These are phyloP conservation scores for Apis dorsata DNA, from an alignment of 1,140 invertebrate genomes.

Conservation along the genomic window DNA sequence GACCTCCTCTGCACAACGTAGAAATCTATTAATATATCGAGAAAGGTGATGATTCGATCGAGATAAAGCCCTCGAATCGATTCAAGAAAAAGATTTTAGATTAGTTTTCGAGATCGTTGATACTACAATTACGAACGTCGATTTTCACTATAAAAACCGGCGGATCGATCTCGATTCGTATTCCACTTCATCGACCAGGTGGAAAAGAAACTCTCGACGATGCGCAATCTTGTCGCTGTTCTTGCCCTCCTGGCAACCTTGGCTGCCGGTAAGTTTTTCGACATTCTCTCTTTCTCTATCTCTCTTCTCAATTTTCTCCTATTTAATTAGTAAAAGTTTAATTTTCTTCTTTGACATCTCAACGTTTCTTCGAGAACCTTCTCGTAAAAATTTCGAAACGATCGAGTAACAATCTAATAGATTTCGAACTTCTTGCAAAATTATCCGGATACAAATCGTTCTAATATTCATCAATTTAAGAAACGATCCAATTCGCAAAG, in stretches of 20 bases:
- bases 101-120: not conserved
- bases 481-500: too few relatives aligned
- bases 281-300: not conserved
- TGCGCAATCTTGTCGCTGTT: slow-evolving; percentile 39
- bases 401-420: too few relatives aligned
- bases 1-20: slow-evolving; percentile 9
- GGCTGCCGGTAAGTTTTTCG: slow-evolving; percentile 47
- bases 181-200: not conserved
- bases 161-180: not conserved
- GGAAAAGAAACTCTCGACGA: slow-evolving; percentile 10
- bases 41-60: not conserved
- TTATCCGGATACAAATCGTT: too few relatives aligned
- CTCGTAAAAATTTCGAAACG: too few relatives aligned
- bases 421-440: too few relatives aligned
- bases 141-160: slow-evolving; percentile 32
- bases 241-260: slow-evolving; percentile 32
- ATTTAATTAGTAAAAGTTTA: too few relatives aligned
- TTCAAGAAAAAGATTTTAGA: slow-evolving; percentile 17
- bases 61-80: slow-evolving; percentile 10
- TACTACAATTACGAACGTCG: too few relatives aligned
- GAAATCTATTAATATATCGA: slow-evolving; percentile 6
- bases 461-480: too few relatives aligned
- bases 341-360: too few relatives aligned
- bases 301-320: too few relatives aligned
- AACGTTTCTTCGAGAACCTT: too few relatives aligned